Conservation (phyloP, 1,140 invertebrate species). For the Cheumatopsyche charites region DNA sequence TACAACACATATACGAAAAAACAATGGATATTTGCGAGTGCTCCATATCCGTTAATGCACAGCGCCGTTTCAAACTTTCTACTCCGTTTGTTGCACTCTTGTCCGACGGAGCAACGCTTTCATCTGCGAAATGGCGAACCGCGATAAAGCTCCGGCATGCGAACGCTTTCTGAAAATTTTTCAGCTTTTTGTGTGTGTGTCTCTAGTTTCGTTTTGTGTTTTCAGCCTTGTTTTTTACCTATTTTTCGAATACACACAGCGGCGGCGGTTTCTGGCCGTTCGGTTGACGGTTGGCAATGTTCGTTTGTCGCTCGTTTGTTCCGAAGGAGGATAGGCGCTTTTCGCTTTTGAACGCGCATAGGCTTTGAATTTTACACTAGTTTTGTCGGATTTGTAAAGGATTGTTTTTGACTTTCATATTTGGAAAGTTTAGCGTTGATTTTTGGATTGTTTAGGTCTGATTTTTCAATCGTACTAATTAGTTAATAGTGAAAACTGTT, state of each 20-base stretch:
- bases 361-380: too few species aligned
- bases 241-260: background rate
- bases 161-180: slow-evolving; percentile 11
- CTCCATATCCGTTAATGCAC: slow-evolving; percentile 40
- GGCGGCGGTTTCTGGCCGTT: too few species aligned
- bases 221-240: background rate
- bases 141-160: slow-evolving; percentile 29
- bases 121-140: slow-evolving; percentile 47
- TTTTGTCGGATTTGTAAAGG: too few species aligned
- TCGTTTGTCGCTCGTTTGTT: too few species aligned
- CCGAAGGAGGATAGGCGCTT: too few species aligned
- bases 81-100: slow-evolving; percentile 39
- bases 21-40: background rate
- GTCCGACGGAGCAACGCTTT: slow-evolving; percentile 41
- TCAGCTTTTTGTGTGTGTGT: background rate
- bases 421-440: too few species aligned
- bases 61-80: slow-evolving; percentile 35
- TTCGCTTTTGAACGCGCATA: too few species aligned
- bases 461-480: too few species aligned
- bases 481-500: too few species aligned
- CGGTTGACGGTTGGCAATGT: too few species aligned
- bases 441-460: too few species aligned
- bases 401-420: too few species aligned
- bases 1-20: background rate
- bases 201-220: background rate